phyloP scores from a whole-genome alignment of 2,797 vertebrate genomes.

The Petrocephalus sullivani region DNA sequence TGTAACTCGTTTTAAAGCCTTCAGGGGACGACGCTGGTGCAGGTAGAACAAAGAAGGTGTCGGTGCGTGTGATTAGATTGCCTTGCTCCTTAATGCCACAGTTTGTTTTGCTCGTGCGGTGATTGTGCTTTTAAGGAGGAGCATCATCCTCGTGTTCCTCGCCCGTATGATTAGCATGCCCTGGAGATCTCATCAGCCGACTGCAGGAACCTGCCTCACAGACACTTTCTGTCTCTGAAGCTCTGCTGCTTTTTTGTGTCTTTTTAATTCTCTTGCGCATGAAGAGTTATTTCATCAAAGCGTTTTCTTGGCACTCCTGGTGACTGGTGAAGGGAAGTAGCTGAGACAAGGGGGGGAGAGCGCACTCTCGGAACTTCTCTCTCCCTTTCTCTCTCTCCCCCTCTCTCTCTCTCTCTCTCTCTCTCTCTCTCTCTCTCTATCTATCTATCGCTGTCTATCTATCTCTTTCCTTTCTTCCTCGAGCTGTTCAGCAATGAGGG shows the following conservation, averaged over 20 bases:
- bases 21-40: slow-evolving; percentile 24
- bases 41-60: slow-evolving; percentile 14
- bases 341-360: background rate
- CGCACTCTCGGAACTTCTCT: slow-evolving; percentile 18
- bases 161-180: slow-evolving; percentile 62
- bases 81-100: slow-evolving; percentile 19
- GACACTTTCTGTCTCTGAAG: slow-evolving; percentile 55
- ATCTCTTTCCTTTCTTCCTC: slow-evolving; percentile 25
- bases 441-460: background rate
- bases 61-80: slow-evolving; percentile 18
- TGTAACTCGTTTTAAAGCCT: slow-evolving; percentile 23
- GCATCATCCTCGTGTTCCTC: slow-evolving; percentile 56
- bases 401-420: slow-evolving; percentile 22
- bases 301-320: background rate
- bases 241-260: background rate
- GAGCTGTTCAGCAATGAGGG: background rate
- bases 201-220: slow-evolving; percentile 47
- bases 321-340: background rate
- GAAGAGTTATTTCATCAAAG: background rate
- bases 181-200: slow-evolving; percentile 53
- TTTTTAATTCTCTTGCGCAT: background rate
- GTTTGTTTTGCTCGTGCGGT: slow-evolving; percentile 64
- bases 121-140: slow-evolving; percentile 59
- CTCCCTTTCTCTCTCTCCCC: slow-evolving; percentile 14
- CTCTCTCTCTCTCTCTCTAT: slow-evolving; percentile 23